Percentiles rank a stretch among this genome's conserved stretches.
phyloP scores from a whole-genome alignment of 2,797 vertebrate species.

The Poeciliopsis presidionis region DNA sequence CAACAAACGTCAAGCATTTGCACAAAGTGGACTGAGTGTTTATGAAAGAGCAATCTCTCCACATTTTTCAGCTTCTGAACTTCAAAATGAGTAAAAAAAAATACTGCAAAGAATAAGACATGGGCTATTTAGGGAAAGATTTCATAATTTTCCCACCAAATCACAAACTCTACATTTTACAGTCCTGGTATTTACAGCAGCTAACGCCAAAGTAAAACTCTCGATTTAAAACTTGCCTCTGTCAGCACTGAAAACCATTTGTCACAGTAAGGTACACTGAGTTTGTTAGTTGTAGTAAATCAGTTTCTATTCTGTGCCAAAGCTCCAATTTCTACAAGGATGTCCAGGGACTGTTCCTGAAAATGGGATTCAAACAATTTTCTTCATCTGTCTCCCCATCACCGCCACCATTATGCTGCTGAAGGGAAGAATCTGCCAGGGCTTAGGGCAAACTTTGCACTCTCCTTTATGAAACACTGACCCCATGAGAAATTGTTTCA shows the following conservation, averaged over 20 bases:
- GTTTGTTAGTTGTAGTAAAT: conserved; percentile 52
- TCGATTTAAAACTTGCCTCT: neutral
- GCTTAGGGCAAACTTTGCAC: conserved; percentile 44
- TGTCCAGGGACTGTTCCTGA: conserved; percentile 48
- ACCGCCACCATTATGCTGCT: conserved; percentile 40
- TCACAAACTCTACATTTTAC: neutral
- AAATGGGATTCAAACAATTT: conserved; percentile 67
- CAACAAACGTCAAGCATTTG: neutral
- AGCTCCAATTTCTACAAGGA: conserved; percentile 40
- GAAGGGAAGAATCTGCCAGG: conserved; percentile 29
- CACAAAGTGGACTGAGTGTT: neutral
- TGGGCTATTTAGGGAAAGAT: neutral
- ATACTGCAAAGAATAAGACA: neutral
- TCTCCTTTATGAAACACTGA: conserved; percentile 43
- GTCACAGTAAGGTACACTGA: conserved; percentile 21
- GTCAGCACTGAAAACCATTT: conserved; percentile 23
- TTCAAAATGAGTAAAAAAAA: neutral
- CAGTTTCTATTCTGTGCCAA: conserved; percentile 41
- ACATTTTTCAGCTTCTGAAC: neutral
- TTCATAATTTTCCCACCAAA: neutral
- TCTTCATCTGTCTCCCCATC: conserved; percentile 52
- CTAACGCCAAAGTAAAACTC: neutral
- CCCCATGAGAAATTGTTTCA: conserved; percentile 39
- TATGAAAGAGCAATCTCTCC: neutral
- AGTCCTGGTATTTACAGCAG: neutral